Percentiles rank a stretch among this genome's conserved stretches.
Conservation (phyloP, 1,140 invertebrate genomes). For the Eufriesea mexicana region DNA sequence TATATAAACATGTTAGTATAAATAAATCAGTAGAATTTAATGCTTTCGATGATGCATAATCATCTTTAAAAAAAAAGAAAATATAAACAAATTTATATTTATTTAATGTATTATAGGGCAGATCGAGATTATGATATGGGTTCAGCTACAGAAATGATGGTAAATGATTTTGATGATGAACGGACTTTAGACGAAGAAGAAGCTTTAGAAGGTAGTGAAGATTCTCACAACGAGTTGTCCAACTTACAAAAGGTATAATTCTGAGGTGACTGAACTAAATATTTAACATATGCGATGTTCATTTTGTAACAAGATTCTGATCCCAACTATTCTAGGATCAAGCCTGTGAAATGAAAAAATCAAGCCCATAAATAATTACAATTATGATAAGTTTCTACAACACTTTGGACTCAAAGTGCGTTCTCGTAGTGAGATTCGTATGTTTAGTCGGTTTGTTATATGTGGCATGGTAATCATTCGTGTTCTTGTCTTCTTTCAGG, state of each 20-base stretch:
- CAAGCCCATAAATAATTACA: slow-evolving; percentile 71
- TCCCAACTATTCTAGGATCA: slow-evolving; percentile 71
- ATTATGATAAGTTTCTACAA: slow-evolving; percentile 71
- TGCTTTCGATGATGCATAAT: no score
- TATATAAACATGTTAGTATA: slow-evolving; percentile 73
- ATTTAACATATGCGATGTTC: slow-evolving; percentile 51
- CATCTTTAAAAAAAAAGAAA: background rate
- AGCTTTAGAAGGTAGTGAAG: slow-evolving; percentile 93
- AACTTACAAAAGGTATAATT: slow-evolving; percentile 90
- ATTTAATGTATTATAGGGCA: slow-evolving; percentile 69
- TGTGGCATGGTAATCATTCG: slow-evolving; percentile 60
- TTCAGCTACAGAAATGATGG: slow-evolving; percentile 93
- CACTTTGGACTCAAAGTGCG: slow-evolving; percentile 71
- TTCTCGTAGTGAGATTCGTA: slow-evolving; percentile 70
- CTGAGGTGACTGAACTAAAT: slow-evolving; percentile 13
- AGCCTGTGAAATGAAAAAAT: slow-evolving; percentile 71
- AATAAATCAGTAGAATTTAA: background rate
- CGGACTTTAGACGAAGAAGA: slow-evolving; percentile 97
- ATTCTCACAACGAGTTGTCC: slow-evolving; percentile 93
- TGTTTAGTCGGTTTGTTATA: slow-evolving; percentile 55
- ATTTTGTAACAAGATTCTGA: slow-evolving; percentile 69
- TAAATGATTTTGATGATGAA: slow-evolving; percentile 98
- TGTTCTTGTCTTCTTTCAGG: slow-evolving; percentile 76
- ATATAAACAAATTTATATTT: background rate
- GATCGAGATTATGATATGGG: slow-evolving; percentile 86